These are phyloP conservation scores for Diploptera punctata DNA, from an alignment of 2,888 invertebrate genomes.

Conservation along the genomic window DNA sequence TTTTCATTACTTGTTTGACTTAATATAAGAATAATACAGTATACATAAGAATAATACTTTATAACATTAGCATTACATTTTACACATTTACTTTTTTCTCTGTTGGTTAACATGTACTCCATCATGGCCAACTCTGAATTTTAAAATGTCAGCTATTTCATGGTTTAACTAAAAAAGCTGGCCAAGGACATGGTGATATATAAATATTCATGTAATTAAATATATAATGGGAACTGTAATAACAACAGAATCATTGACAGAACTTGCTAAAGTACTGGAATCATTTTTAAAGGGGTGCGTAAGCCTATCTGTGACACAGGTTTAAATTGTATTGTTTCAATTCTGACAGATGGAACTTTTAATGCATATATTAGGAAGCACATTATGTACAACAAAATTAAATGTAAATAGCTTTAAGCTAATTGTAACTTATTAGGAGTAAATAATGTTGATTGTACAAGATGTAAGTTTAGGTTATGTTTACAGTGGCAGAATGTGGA, in stretches of 20 bases:
- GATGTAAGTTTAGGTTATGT: not conserved
- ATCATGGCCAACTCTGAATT: too few species aligned
- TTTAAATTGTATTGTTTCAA: not conserved
- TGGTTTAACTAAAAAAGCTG: not conserved
- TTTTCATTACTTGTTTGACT: too few species aligned
- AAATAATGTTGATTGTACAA: not conserved
- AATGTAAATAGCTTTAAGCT: not conserved
- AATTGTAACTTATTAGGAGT: not conserved
- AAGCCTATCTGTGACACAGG: not conserved
- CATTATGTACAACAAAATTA: too few species aligned
- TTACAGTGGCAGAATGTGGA: slow-evolving; percentile 43
- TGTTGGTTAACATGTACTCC: too few species aligned
- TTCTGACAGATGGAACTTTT: not conserved
- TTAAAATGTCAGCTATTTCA: too few species aligned
- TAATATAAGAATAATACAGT: too few species aligned
- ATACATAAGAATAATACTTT: too few species aligned
- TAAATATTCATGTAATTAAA: not conserved
- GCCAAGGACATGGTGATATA: not conserved
- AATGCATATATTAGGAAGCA: not conserved
- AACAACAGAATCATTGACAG: slow-evolving; percentile 27
- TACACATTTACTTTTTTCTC: too few species aligned
- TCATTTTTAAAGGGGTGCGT: slow-evolving; percentile 38
- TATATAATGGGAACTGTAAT: slow-evolving; percentile 33
- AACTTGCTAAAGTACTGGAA: slow-evolving; percentile 38
- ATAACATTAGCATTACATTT: too few species aligned